Base-by-base conservation (phyloP, 1,140 invertebrate species). In the Drosophila bifasciata region DNA sequence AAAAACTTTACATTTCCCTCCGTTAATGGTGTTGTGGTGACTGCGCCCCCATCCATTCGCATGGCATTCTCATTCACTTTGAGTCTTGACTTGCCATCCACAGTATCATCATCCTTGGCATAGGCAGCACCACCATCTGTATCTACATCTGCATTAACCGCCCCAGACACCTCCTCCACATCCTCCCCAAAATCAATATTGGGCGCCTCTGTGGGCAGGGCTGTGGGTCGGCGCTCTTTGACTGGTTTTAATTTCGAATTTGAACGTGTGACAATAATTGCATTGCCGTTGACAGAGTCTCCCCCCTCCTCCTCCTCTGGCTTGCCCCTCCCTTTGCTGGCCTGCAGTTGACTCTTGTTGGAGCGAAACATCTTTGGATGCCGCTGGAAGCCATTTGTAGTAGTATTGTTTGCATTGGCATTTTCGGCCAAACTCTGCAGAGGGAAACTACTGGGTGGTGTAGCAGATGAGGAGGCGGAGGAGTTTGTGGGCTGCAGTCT, bases 231-330 rank as follows among this genome's bases (percentile, higher is more conserved):
- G 16, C 89, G 76, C 53, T 89, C 85, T 81, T 90, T 90, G 68
- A 91, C 89, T 52, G 89, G 89, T 57, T 86, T 91, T 67, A 91
- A 75, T 68, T 90, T 90, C 56, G 72, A 88, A 76, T 69, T 88
- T 66, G 50, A 67, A 64, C 78, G 78, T 73, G 67, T 58, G 75
- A 88, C 84, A 79, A 88, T 83, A 85, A 81, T 85, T 88, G 83
- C 78, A 75, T 67, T 71, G 59, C 83, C 77, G 69, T 74, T 81
- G 45, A 64, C 46, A 48, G 61, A 39, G 36, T 25, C 53, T 48
- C 44, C 1, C 45, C 48, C 13, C 15, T 15, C 32, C 32, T 19
- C 40, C n/a, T 52, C 15, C 11, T 13, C 15, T 23, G 46, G 59
- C 17, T 28, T 4, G 0, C 21, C n/a, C 9, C 53, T 40, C 11